Base-by-base conservation (phyloP, 2,113 vertebrate genomes). In the Trichechus manatus region DNA sequence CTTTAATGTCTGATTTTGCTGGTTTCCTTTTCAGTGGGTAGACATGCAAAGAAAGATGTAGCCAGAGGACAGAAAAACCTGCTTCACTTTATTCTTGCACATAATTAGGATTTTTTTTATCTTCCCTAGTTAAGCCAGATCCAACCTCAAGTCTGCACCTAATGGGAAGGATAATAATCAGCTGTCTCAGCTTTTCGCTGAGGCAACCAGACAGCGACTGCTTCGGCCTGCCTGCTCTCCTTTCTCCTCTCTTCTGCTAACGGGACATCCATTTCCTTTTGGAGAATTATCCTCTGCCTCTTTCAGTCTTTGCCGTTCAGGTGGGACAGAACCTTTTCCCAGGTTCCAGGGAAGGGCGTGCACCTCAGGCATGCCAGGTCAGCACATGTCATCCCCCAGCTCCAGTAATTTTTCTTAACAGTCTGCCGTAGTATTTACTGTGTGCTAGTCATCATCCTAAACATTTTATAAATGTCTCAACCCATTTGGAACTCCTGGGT, bases 101-200 rank as follows among this genome's bases (percentile, higher is more conserved):
- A 0, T 72, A 92, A 96, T 87, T 87, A 90, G 90, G 94, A 5
- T 77, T 19, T 39, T 85, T 95, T 93, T 91, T 64, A 95, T 64
- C 61, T 68, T 79, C 36, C 42, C 33, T 44, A 22, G 72, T 93
- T 42, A 86, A 91, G 95, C 77, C 44, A 39, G 64, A 14, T 93
- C 82, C 3, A 4, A 50, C 63, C 75, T 93, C 20, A 82, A 79
- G 39, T 83, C 79, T 82, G 56, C 39, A 47, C 77, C 23, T 64
- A 36, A 56, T 2, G 0, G 75, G 68, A 64, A 68, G 44, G 68
- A 68, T 89, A 64, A 64, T 36, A 25, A 89, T 23, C 63, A 5
- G 74, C 47, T 27, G 19, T 20, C 9, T 22, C 1, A 27, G 31
- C 63, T 4, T 27, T 75, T 80, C 42, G 3, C 9, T 0, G 19